Evolutionary conservation across 1,140 invertebrate genomes (phyloP).

Genomic region (Solenopsis invicta): DNA sequence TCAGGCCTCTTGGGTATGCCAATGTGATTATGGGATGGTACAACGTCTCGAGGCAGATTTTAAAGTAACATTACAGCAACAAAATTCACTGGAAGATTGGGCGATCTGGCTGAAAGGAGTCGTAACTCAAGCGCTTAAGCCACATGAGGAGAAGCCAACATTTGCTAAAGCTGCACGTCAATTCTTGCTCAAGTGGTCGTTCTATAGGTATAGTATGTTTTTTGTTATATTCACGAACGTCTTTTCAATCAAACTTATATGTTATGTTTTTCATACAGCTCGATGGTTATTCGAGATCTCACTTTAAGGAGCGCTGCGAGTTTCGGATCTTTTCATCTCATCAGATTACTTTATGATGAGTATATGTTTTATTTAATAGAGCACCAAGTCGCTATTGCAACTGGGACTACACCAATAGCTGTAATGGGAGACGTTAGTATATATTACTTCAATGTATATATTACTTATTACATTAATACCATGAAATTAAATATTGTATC

Average conservation of each 20-base stretch:
- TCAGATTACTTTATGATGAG: constrained; percentile 98
- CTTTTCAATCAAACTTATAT: constrained; percentile 1
- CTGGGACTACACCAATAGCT: constrained; percentile 96
- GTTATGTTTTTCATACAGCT: constrained; percentile 88
- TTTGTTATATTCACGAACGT: constrained; percentile 13
- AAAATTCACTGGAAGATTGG: constrained; percentile 98
- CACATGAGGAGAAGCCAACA: constrained; percentile 94
- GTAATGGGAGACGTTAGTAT: constrained; percentile 94
- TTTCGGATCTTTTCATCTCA: constrained; percentile 99
- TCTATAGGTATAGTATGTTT: constrained; percentile 92
- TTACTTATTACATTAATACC: neutral
- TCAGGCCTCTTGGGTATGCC: constrained; percentile 98
- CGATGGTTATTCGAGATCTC: constrained; percentile 98
- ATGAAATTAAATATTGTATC: neutral
- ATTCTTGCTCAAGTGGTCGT: constrained; percentile 99
- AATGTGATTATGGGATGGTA: constrained; percentile 96
- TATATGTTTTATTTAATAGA: constrained; percentile 99
- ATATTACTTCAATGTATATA: constrained; percentile 3
- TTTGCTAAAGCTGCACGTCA: constrained; percentile 97
- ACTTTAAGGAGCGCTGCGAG: constrained; percentile 98
- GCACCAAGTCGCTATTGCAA: constrained; percentile 97
- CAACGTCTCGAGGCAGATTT: constrained; percentile 97
- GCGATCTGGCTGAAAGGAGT: constrained; percentile 98
- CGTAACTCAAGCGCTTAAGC: constrained; percentile 95
- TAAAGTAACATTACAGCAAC: constrained; percentile 96